Base-by-base conservation (phyloP, 2,888 invertebrate species). In the Dolichomitus sp. region DNA sequence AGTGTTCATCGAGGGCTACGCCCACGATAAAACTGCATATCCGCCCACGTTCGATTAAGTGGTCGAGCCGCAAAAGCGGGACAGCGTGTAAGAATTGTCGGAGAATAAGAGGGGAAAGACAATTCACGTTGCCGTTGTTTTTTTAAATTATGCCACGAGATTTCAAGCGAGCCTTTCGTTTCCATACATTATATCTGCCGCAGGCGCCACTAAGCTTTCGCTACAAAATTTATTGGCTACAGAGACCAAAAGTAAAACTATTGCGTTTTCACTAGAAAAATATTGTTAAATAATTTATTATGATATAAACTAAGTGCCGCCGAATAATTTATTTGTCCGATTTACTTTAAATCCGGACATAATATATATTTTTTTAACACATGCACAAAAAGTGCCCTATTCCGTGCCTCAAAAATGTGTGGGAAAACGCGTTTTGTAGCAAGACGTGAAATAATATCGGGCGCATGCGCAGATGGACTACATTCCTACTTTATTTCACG, bases 1-100 rank as follows among this genome's bases (percentile, higher is more conserved):
- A 65, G 59, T 70, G 57, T 63, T 42, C 61, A 74, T 66, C 45
- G 52, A 75, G 66, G 68, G 73, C 30, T 73, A 78, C 82, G 74
- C 82, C 82, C 74, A 82, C 82, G 70, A 65, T 70, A 66, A 74
- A 70, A 74, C 81, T 48, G 70, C 70, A 66, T 72, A 63, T 57
- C 72, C 73, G 76, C 83, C 83, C 76, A 83, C 83, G 83, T 77
- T 80, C 83, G 83, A 83, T 80, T 77, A 66, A 80, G 75, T 45
- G 79, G 79, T 69, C 45, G 82, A 69, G 78, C 57, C 54, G 76
- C 66, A 61, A 76, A 61, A 63, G 50, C 45, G 30, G 30, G 61
- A 66, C 57, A 42, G 40, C 48, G 63, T 42, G 23, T 19, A 63
- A 70, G 50, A 74, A 52, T 27, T 42, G 12, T 14, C 27, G 50